A percentile compares a stretch with the other conserved stretches of the same genome.
Conservation (phyloP, 1,140 invertebrate species). For the Scaptomyza graminum region DNA sequence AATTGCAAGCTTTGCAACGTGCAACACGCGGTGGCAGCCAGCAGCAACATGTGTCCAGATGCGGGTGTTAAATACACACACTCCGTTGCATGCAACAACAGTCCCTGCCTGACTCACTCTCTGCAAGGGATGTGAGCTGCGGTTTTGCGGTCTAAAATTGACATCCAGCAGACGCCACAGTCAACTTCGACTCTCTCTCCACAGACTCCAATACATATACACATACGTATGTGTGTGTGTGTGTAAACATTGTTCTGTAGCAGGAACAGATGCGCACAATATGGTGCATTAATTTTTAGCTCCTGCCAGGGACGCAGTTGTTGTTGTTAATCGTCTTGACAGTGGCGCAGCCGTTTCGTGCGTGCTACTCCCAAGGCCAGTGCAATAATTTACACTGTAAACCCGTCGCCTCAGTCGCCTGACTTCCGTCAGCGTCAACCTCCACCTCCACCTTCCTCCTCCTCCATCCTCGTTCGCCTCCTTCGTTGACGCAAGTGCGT, state of each 20-base stretch:
- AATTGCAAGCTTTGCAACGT: slow-evolving; percentile 11
- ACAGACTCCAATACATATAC: slow-evolving; percentile 6
- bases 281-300: slow-evolving; percentile 69
- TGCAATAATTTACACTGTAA: slow-evolving; percentile 74
- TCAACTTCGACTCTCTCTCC: slow-evolving; percentile 10
- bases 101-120: slow-evolving; percentile 50
- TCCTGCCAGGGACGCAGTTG: slow-evolving; percentile 60
- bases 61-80: slow-evolving; percentile 29
- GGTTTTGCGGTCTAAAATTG: slow-evolving; percentile 59
- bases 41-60: slow-evolving; percentile 46
- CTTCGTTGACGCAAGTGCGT: slow-evolving; percentile 11
- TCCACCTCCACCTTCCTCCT: not conserved
- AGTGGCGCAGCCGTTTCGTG: slow-evolving; percentile 65
- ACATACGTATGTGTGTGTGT: slow-evolving; percentile 2
- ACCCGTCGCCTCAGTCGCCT: slow-evolving; percentile 8
- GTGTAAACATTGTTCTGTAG: slow-evolving; percentile 24
- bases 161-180: slow-evolving; percentile 75
- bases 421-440: slow-evolving; percentile 61
- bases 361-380: slow-evolving; percentile 77
- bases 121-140: slow-evolving; percentile 8
- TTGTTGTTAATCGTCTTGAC: slow-evolving; percentile 70
- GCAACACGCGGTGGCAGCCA: not conserved
- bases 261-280: slow-evolving; percentile 71
- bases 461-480: not conserved
- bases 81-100: not conserved